Base-by-base conservation (phyloP, 1,140 invertebrate genomes). In the Platyscapa corneri region DNA sequence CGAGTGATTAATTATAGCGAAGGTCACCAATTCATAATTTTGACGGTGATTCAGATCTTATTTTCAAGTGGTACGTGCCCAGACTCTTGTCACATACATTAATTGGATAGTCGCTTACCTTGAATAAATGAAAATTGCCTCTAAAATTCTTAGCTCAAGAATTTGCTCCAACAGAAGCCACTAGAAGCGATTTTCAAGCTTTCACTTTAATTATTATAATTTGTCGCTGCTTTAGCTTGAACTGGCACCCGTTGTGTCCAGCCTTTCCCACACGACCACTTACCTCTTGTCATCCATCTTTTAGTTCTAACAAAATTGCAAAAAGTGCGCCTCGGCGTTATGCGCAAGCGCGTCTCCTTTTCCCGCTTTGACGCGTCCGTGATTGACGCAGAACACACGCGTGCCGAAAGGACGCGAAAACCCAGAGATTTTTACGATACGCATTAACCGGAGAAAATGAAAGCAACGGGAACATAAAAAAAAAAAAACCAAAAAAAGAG, bases 161-260 rank as follows among this genome's bases (percentile, higher is more conserved):
- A n/a, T 42, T 20, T 10, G n/a, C 20, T 74, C 10, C 23, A 42
- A 74, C 20, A 42, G 37, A 14, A n/a, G 27, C 16, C 32, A 18
- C 5, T 18, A 23, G 10, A 3, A n/a, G 8, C 16, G 39, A 72
- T 20, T 39, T 74, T 74, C n/a, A 42, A 74, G 37, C 37, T 74
- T 74, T 74, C 70, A 74, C 70, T 42, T 74, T 42, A 74, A 74
- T 74, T 37, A 74, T 42, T 18, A 42, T 74, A 74, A 74, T 72
- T 72, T 39, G 67, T 37, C 67, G 67, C 3, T 5, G 67, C 18
- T 39, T 39, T 20, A 14, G 23, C n/a, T 18, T 34, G 65, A 5
- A 7, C 30, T 20, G 12, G 32, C 0, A 8, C n/a, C 30, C 32
- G 34, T 20, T 30, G 0, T 20, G 67, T 6, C 16, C 30, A 37